Evolutionary conservation across 1,140 invertebrate species (phyloP), one percentile per base, ranked within the genome.

Genomic region (Zaprionus tsacasi): DNA sequence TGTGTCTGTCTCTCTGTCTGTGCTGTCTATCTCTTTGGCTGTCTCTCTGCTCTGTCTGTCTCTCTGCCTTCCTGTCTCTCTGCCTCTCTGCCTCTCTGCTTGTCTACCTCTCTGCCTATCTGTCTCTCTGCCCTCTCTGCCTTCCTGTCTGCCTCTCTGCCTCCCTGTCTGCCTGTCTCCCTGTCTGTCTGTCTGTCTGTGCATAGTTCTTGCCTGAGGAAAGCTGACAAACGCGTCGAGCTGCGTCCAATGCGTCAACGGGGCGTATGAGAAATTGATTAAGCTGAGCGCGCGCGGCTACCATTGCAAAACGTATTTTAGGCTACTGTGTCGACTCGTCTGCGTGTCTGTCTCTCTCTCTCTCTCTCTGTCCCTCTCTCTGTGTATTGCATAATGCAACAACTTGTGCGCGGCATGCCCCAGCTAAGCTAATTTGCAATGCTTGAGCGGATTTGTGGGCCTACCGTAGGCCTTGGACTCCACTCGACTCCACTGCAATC

Each of bases 391-490:
- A 45, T 64, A 67, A 59, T 76, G 57, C 60, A 65, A 55, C 65
- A 65, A 78, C 40, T 43, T 50, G 66, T 59, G 63, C 48, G 56
- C 66, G 72, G 55, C 79, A 72, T 76, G 69, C 48, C 63, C 57
- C 81, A 56, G 72, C 59, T 63, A 63, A 79, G 69, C 70, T 65
- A 85, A 88, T 89, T 89, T 74, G 72, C 70, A 86, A 89, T 89
- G 85, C 85, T 89, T 90, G 71, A 89, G 86, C 76, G 85, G 33
- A 64, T 89, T 89, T 89, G 78, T 89, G 76, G 85, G 69, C 69
- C 58, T 54, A 52, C 3, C 13, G 68, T 55, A 57, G 67, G 52
- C 75, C 75, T 77, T 74, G 75, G 57, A 8, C 45, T 50, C 17
- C 45, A 3, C 40, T 15, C 21, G 57, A 8, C 45, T 50, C 17